phyloP scores from a whole-genome alignment of 1,140 invertebrate genomes.

The Luehdorfia chinensis region DNA sequence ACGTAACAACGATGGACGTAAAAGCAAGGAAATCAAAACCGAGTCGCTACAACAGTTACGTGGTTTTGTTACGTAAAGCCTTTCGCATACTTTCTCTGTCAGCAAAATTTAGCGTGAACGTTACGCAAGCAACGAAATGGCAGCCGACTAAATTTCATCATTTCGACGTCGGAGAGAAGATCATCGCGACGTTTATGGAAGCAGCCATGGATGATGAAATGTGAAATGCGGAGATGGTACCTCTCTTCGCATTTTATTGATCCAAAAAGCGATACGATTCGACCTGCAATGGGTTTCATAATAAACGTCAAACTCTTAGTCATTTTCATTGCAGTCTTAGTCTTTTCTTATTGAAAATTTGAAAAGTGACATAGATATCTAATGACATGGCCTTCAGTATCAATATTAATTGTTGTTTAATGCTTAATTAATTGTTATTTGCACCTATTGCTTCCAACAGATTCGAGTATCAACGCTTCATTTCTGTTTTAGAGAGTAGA shows the following conservation, averaged over 20 bases:
- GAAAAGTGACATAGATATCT: no score
- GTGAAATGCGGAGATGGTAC: slow-evolving; percentile 40
- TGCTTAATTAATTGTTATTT: slow-evolving; percentile 18
- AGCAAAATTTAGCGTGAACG: slow-evolving; percentile 73
- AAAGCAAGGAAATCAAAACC: slow-evolving; percentile 75
- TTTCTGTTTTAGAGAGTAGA: slow-evolving; percentile 7
- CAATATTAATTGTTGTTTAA: slow-evolving; percentile 20
- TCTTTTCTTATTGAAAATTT: no score
- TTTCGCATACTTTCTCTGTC: slow-evolving; percentile 76
- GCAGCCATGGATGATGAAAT: slow-evolving; percentile 31
- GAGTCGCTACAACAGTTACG: slow-evolving; percentile 65
- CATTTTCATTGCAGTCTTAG: slow-evolving; percentile 12
- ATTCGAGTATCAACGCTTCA: slow-evolving; percentile 6
- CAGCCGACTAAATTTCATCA: slow-evolving; percentile 73
- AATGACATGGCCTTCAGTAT: no score
- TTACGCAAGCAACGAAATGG: slow-evolving; percentile 69
- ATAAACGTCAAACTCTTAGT: not conserved
- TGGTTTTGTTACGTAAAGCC: slow-evolving; percentile 65
- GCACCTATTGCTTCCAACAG: slow-evolving; percentile 12
- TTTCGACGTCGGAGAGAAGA: slow-evolving; percentile 61
- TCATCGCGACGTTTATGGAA: slow-evolving; percentile 25
- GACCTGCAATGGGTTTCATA: not conserved
- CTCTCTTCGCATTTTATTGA: slow-evolving; percentile 19
- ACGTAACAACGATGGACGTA: slow-evolving; percentile 63
- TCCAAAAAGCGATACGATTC: not conserved